Percentiles rank a stretch among this genome's conserved stretches.
These are phyloP conservation scores for Protomyctophum bolini DNA, from an alignment of 2,113 vertebrate species.

Conservation along the genomic window DNA sequence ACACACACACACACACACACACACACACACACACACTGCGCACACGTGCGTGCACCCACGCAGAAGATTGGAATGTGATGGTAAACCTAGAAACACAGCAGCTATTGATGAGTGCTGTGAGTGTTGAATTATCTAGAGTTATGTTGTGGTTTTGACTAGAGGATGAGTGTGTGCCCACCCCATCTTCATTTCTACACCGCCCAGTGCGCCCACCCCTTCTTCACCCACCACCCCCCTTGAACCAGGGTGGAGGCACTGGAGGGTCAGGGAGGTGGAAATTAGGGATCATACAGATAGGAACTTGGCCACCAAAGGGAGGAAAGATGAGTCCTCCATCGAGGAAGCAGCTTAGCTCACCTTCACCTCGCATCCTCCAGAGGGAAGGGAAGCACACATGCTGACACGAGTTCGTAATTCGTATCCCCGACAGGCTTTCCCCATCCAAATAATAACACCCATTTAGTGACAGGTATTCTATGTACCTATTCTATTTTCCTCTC, in stretches of 20 bases:
- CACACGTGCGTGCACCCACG: no score
- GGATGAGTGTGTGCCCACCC: neutral
- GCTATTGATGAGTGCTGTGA: constrained; percentile 39
- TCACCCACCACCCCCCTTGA: neutral
- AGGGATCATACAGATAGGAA: constrained; percentile 21
- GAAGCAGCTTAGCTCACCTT: constrained; percentile 41
- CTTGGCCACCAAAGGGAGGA: constrained; percentile 52
- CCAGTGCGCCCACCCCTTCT: no score
- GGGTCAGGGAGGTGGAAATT: neutral
- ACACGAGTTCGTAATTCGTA: constrained; percentile 5
- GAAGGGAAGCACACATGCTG: constrained; percentile 12
- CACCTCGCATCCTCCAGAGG: constrained; percentile 47
- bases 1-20: constrained; percentile 20
- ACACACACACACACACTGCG: constrained; percentile 36
- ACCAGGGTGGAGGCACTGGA: constrained; percentile 14
- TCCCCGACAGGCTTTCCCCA: constrained; percentile 7
- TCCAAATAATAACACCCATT: constrained; percentile 37
- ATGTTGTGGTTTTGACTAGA: constrained; percentile 11
- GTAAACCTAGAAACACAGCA: constrained; percentile 46
- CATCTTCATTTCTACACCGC: neutral
- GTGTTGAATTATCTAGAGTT: constrained; percentile 46
- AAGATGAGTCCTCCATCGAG: constrained; percentile 45
- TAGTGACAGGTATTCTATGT: neutral
- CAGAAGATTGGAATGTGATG: constrained; percentile 49
- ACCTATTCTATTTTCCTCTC: no score